Conservation (phyloP, 2,797 vertebrate genomes). For the Periparus ater region DNA sequence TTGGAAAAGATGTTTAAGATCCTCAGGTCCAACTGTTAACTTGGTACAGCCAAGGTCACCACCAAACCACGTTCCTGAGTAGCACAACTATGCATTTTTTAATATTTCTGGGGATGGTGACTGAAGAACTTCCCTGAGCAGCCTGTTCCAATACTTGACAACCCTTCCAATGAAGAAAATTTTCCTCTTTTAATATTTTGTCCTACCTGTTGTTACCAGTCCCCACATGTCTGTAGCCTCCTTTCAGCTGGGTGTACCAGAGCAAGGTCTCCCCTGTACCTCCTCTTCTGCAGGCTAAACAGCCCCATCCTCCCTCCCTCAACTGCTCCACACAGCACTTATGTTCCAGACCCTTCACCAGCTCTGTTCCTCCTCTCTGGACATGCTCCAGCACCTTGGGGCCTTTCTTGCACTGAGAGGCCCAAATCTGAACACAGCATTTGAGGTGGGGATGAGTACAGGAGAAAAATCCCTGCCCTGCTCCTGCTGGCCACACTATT, state of each 20-base stretch:
- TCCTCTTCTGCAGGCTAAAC: not conserved
- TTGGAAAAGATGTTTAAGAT: not conserved
- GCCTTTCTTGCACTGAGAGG: rapidly evolving
- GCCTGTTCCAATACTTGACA: not conserved
- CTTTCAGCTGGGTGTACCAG: not conserved
- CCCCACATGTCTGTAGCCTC: not conserved
- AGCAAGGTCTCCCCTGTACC: not conserved
- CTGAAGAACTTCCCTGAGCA: not conserved
- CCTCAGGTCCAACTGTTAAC: not conserved
- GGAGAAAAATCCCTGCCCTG: not conserved
- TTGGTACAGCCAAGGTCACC: not conserved
- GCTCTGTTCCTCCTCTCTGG: not conserved
- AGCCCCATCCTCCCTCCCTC: not conserved
- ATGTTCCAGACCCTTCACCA: not conserved
- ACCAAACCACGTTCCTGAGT: not conserved
- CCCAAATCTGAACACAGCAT: rapidly evolving
- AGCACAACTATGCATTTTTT: not conserved
- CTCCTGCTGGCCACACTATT: not conserved
- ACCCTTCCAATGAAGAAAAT: not conserved
- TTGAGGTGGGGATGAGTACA: rapidly evolving
- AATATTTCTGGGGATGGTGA: not conserved
- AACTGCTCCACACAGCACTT: not conserved
- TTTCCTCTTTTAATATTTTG: not conserved
- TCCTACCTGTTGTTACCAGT: not conserved
- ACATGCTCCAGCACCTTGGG: rapidly evolving